Evolutionary conservation across 2,797 vertebrate genomes (phyloP).

Genomic region (Sebastes kiyomatsui): DNA sequence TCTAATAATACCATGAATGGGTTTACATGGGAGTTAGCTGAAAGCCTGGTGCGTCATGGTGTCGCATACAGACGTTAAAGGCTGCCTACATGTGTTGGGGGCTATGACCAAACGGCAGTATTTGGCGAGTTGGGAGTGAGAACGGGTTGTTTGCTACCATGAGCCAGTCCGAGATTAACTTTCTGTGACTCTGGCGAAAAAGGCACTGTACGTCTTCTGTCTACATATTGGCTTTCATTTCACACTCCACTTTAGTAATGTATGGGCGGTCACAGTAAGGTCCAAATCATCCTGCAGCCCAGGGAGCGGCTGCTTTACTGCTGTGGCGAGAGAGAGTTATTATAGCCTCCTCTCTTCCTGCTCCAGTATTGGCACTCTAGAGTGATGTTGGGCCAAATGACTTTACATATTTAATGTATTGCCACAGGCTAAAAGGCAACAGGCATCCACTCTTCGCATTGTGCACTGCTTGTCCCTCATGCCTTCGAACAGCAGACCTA

Average conservation of each 20-base stretch:
- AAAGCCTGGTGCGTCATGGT: not conserved
- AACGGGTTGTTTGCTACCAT: not conserved
- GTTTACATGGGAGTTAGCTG: not conserved
- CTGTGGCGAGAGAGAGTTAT: constrained; percentile 57
- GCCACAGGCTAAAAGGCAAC: constrained; percentile 69
- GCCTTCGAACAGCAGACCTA: constrained; percentile 56
- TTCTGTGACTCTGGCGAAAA: constrained; percentile 6
- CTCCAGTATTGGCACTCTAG: constrained; percentile 67
- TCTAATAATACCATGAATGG: not conserved
- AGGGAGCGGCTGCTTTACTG: constrained; percentile 51
- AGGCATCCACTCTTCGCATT: constrained; percentile 59
- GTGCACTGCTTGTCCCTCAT: constrained; percentile 39
- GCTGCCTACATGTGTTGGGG: not conserved
- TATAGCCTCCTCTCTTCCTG: constrained; percentile 52
- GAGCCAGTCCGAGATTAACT: constrained; percentile 7
- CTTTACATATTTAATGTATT: constrained; percentile 78
- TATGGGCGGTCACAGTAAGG: constrained; percentile 44
- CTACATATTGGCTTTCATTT: constrained; percentile 43
- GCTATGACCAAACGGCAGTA: no score
- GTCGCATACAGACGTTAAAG: not conserved
- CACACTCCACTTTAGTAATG: constrained; percentile 35
- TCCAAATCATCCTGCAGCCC: constrained; percentile 52
- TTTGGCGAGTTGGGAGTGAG: not conserved
- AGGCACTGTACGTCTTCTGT: constrained; percentile 6
- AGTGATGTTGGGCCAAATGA: constrained; percentile 72